These are phyloP conservation scores for Diarsia brunnea DNA, from an alignment of 2,888 invertebrate genomes.

Conservation along the genomic window DNA sequence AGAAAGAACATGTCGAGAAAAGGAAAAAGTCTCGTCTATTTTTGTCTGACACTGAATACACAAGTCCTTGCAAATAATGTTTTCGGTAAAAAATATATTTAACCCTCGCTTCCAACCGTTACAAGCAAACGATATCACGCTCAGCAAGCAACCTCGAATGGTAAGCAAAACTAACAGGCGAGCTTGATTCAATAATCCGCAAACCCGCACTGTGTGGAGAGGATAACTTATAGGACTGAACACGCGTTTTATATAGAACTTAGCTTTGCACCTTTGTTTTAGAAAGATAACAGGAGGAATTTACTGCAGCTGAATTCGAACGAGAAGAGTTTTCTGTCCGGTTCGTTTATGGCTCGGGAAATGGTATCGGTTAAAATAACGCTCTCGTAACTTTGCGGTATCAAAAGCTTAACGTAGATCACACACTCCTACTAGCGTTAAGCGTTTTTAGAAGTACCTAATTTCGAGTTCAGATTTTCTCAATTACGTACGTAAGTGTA, in stretches of 20 bases:
- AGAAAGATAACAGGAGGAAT: slow-evolving; percentile 45
- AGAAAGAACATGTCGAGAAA: background rate
- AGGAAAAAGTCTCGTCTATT: background rate
- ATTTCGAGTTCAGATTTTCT: slow-evolving; percentile 15
- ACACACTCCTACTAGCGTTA: slow-evolving; percentile 10
- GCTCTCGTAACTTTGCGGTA: slow-evolving; percentile 26
- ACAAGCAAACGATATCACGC: slow-evolving; percentile 31
- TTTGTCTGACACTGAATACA: slow-evolving; percentile 16
- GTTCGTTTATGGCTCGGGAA: slow-evolving; percentile 38
- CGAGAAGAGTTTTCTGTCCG: slow-evolving; percentile 21
- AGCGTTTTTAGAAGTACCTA: slow-evolving; percentile 12
- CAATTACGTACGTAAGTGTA: background rate
- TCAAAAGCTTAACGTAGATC: slow-evolving; percentile 40
- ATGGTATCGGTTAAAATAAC: slow-evolving; percentile 18
- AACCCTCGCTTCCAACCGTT: background rate
- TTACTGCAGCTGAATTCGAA: slow-evolving; percentile 34
- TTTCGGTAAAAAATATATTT: slow-evolving; percentile 28
- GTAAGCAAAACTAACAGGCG: slow-evolving; percentile 63
- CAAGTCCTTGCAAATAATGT: slow-evolving; percentile 22
- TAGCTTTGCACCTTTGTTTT: slow-evolving; percentile 46
- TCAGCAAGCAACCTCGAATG: slow-evolving; percentile 43
- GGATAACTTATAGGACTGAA: slow-evolving; percentile 60
- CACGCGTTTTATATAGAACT: slow-evolving; percentile 52
- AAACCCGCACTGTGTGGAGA: slow-evolving; percentile 45
- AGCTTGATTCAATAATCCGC: slow-evolving; percentile 59